Evolutionary conservation across 1,140 invertebrate genomes (phyloP), one percentile per base, ranked within the genome.

Genomic region (Epicauta chinensis): DNA sequence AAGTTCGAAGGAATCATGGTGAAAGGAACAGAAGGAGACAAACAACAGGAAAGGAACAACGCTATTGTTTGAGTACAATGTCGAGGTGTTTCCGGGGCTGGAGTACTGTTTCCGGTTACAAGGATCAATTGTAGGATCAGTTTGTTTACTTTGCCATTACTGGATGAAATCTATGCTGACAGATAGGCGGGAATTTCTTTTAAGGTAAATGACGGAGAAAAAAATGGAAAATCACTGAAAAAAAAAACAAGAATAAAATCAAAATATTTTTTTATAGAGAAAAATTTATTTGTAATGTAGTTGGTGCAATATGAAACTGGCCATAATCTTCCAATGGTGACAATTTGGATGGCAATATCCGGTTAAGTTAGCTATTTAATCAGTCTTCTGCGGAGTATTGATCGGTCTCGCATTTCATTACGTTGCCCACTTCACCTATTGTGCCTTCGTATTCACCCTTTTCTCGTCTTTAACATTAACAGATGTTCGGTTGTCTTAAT

Each of bases 281-380:
- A 23, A 23, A 23, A 23, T 23, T 23, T 23, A 23, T 5, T 23
- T 5, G 23, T 23, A 23, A 23, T n/a, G n/a, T 5, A 23, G 23
- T 23, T 23, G 4, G 23, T 23, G 23, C 23, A 23, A 23, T 23
- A 23, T 7, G 23, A 23, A 23, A 23, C 23, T 23, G 23, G 23
- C 23, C 23, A 23, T 23, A 55, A 41, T 48, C 46, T 54, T 51
- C 55, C 51, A 45, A 53, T 61, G 59, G 57, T 61, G 64, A 63
- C 59, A 66, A 64, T 66, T 66, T 58, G 55, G 63, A 64, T 59
- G 50, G 64, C 64, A 66, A 66, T 66, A 66, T 66, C 64, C 64
- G 62, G 60, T 61, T 66, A 66, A 62, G 56, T 59, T 54, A 62
- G 60, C 62, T 56, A 64, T 66, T 66, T 66, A 64, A 64, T 66